Percentiles rank a stretch among this genome's conserved stretches.
Conservation (phyloP, 1,140 invertebrate species). For the Muscidifurax raptorellus region DNA sequence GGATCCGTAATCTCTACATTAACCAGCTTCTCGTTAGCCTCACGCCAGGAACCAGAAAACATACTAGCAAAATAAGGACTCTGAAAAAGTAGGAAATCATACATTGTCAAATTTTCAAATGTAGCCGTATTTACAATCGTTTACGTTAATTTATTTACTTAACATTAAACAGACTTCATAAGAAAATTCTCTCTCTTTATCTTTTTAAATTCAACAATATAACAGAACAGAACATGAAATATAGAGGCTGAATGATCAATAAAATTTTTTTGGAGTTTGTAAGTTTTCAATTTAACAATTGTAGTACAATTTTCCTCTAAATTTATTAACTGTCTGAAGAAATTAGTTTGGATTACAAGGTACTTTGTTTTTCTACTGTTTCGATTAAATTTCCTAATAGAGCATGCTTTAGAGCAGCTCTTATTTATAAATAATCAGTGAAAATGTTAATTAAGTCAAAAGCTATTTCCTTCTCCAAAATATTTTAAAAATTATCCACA, state of each 20-base stretch:
- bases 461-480: too few relatives aligned
- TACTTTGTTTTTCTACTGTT: too few relatives aligned
- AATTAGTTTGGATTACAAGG: too few relatives aligned
- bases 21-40: conserved; percentile 82
- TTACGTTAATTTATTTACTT: too few relatives aligned
- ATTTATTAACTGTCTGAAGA: too few relatives aligned
- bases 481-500: too few relatives aligned
- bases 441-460: too few relatives aligned
- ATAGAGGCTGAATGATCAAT: background rate
- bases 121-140: background rate
- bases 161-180: too few relatives aligned
- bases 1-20: conserved; percentile 85
- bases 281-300: too few relatives aligned
- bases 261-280: background rate
- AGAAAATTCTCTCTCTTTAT: too few relatives aligned
- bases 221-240: background rate
- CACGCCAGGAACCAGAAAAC: conserved; percentile 89
- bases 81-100: conserved; percentile 71
- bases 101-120: background rate
- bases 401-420: background rate
- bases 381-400: background rate
- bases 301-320: too few relatives aligned
- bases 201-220: too few relatives aligned
- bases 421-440: background rate
- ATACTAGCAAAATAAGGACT: conserved; percentile 90